Conservation (phyloP, 2,888 invertebrate species). For the Automeris io region DNA sequence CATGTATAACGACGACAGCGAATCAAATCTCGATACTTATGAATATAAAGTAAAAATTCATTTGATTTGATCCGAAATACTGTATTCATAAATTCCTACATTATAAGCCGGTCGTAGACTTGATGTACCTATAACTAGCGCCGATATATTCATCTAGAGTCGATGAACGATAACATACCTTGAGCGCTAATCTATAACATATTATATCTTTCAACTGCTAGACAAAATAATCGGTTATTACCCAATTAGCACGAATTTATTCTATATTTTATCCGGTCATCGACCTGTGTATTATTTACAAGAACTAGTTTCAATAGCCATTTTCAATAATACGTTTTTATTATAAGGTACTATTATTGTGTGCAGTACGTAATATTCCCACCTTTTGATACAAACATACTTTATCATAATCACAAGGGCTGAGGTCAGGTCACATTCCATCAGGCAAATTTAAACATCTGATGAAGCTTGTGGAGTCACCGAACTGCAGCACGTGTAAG, state of each 20-base stretch:
- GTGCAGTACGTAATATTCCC: background rate
- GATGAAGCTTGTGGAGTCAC: too few relatives aligned
- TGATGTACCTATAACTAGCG: conserved; percentile 27
- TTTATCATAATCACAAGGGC: background rate
- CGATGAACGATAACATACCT: conserved; percentile 49
- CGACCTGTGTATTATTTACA: conserved; percentile 32
- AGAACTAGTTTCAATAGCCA: conserved; percentile 14
- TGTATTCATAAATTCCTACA: conserved; percentile 2
- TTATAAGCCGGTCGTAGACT: conserved; percentile 7
- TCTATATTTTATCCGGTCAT: conserved; percentile 40
- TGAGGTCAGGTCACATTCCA: too few relatives aligned
- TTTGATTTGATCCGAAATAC: conserved; percentile 27
- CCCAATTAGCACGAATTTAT: conserved; percentile 40
- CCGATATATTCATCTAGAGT: conserved; percentile 33
- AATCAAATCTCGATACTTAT: conserved; percentile 52
- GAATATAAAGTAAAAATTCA: conserved; percentile 55
- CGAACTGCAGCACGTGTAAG: too few relatives aligned
- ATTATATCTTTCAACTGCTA: conserved; percentile 46
- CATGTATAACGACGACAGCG: conserved; percentile 45
- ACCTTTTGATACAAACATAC: background rate
- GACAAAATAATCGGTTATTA: conserved; percentile 44
- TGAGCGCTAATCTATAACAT: conserved; percentile 36
- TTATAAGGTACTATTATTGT: background rate
- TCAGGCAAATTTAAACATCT: too few relatives aligned
- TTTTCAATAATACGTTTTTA: conserved; percentile 2